Base-by-base conservation (phyloP, 2,888 invertebrate genomes). In the Drosophila affinis region DNA sequence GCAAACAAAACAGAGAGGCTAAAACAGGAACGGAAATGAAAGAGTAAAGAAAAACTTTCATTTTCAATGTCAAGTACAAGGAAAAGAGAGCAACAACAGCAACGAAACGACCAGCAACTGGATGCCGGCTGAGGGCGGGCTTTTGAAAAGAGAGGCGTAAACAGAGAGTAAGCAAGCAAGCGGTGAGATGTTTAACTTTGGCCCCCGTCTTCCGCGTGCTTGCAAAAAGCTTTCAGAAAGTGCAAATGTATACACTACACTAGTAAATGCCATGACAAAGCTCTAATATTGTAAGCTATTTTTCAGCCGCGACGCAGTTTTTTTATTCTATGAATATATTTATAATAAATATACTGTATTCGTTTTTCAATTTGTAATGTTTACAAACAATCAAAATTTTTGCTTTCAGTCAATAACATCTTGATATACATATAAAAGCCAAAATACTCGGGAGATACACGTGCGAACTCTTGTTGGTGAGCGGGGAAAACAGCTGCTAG, bases 11-110 rank as follows among this genome's bases (percentile, higher is more conserved):
- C 59, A 48, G 47, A 48, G 52, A 61, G 52, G 49, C 34, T 59
- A 49, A 54, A 57, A 70, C 24, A 47, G 44, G 18, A 54, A 58
- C 55, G 45, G 21, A 53, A 45, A 61, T 53, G 17, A 53, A 45
- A 61, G 60, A 58, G 51, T 32, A 21, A 58, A 69, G 39, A 7
- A 51, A 71, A 72, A 83, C 81, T 81, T 81, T 79, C 72, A 64
- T 56, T 79, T 81, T 81, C 81, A 81, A 84, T 81, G 81, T 84
- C 81, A 81, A 72, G 79, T 47, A 52, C 58, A 69, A 65, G 57
- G 51, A 47, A 27, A 62, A 62, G 67, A 74, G 47, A 56, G 44
- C 17, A 62, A 44, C 34, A 59, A 39, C 46, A 48, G 53, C 32
- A 48, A 56, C 24, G 21, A 18, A 48, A 56, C 24, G n/a, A 14